Conservation (phyloP, 64 coral and sea anemone species). For the Montipora cactus region DNA sequence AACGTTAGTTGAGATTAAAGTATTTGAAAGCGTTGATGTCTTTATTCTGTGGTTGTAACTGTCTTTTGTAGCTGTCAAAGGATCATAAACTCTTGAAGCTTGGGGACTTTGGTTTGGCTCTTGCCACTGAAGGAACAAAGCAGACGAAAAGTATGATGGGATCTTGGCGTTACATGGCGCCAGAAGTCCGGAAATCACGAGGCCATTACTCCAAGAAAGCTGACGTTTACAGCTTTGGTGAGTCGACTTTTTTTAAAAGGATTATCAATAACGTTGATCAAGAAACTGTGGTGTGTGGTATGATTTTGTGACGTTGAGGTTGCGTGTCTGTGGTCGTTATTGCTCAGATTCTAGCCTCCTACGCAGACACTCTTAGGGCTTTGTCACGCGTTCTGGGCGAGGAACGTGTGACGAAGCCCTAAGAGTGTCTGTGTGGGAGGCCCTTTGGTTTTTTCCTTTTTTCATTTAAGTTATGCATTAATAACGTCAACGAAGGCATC, state of each 20-base stretch:
- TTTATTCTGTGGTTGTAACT: not conserved
- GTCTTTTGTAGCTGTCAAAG: slow-evolving; percentile 51
- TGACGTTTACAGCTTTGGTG: slow-evolving; percentile 80
- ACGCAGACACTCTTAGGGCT: too few species aligned
- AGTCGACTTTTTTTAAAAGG: not conserved
- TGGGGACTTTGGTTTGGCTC: slow-evolving; percentile 75
- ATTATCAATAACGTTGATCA: too few species aligned
- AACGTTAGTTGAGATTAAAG: not conserved
- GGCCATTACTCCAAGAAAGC: slow-evolving; percentile 69
- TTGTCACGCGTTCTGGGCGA: too few species aligned
- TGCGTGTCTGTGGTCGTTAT: too few species aligned
- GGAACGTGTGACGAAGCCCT: too few species aligned
- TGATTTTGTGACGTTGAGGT: too few species aligned
- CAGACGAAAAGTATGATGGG: slow-evolving; percentile 83
- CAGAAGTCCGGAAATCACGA: slow-evolving; percentile 56
- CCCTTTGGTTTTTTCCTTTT: too few species aligned
- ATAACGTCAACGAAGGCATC: too few species aligned
- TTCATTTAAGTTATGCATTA: too few species aligned
- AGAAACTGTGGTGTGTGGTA: too few species aligned
- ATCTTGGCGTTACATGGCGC: slow-evolving; percentile 73
- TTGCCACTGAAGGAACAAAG: slow-evolving; percentile 68
- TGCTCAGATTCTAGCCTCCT: too few species aligned
- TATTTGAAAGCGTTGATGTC: not conserved
- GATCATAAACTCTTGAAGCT: slow-evolving; percentile 70
- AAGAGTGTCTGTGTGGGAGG: too few species aligned